phyloP scores from a whole-genome alignment of 2,888 invertebrate genomes.

The Eupithecia inturbata region DNA sequence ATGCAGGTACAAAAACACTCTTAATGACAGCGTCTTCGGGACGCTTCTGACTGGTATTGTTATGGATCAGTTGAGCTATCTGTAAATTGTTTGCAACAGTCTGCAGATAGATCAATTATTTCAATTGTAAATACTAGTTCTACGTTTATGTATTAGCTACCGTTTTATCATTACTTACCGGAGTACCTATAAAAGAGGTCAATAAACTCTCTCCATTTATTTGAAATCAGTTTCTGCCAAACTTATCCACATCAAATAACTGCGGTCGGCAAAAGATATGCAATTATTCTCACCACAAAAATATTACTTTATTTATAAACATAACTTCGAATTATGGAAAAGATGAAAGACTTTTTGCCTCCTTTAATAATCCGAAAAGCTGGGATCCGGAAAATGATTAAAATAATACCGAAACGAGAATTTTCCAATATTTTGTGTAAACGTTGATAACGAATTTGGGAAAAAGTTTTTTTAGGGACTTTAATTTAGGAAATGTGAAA shows the following conservation, averaged over 20 bases:
- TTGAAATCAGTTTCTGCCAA: neutral
- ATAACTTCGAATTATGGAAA: conserved; percentile 1
- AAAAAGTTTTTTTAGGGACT: conserved; percentile 23
- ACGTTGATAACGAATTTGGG: conserved; percentile 27
- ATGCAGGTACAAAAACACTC: no score
- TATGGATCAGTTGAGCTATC: no score
- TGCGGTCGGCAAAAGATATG: neutral
- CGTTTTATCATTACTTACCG: no score
- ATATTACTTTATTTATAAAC: conserved; percentile 8
- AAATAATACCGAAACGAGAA: conserved; percentile 28
- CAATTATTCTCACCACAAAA: neutral
- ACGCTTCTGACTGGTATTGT: no score
- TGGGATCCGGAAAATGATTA: conserved; percentile 26
- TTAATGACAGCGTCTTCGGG: no score
- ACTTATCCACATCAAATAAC: neutral
- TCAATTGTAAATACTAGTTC: no score
- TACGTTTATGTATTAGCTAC: no score
- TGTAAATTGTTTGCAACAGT: no score
- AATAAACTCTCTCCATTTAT: neutral
- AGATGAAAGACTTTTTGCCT: conserved; percentile 17
- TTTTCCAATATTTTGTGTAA: conserved; percentile 35
- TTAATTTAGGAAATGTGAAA: conserved; percentile 29
- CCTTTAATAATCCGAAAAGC: conserved; percentile 29
- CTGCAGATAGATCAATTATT: no score
- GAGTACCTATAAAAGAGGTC: neutral